Base-by-base conservation (phyloP, 2,888 invertebrate species). In the Rhorus exstirpatorius region DNA sequence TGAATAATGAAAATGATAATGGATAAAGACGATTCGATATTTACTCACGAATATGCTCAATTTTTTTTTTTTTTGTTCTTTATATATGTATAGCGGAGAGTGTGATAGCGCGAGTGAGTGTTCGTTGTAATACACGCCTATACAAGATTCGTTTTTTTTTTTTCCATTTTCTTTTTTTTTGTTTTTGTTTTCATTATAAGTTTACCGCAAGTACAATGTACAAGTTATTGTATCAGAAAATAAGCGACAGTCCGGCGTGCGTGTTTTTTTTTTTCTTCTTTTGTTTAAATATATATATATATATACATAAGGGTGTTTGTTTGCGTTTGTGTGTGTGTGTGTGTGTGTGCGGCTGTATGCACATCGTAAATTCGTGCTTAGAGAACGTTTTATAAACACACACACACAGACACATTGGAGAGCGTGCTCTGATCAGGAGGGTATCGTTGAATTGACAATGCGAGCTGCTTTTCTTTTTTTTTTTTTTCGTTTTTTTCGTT, bases 151-250 rank as follows among this genome's bases (percentile, higher is more conserved):
- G 77, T 84, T 83, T 67, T 84, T 81, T 84, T 83, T 83, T 53
- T 35, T 55, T 35, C 35, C 38, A 60, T 49, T 60, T 70, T 65
- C 24, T 24, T 10, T 46, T 7, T 19, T 38, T 60, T 7, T 63
- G 61, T 19, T 24, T 35, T 35, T 71, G 1, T 72, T 51, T 65
- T 49, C 26, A 67, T 61, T 60, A 78, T 78, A 78, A 70, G 67
- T 88, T 85, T 83, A 85, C 85, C 87, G 84, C 77, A 78, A 81
- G 83, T 85, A 78, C 67, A 85, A 84, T 86, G 85, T 86, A 87
- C 86, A 86, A 88, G 86, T n/a, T 90, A 89, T 89, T 90, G 87
- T 88, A 85, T 90, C 89, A 86, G 90, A 91, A 91, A 90, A 90
- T 90, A 91, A 90, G 89, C 90, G 89, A 90, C 87, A 88, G 89